Base-by-base conservation (phyloP, 2,888 invertebrate genomes). In the Hirudinaria manillensis region DNA sequence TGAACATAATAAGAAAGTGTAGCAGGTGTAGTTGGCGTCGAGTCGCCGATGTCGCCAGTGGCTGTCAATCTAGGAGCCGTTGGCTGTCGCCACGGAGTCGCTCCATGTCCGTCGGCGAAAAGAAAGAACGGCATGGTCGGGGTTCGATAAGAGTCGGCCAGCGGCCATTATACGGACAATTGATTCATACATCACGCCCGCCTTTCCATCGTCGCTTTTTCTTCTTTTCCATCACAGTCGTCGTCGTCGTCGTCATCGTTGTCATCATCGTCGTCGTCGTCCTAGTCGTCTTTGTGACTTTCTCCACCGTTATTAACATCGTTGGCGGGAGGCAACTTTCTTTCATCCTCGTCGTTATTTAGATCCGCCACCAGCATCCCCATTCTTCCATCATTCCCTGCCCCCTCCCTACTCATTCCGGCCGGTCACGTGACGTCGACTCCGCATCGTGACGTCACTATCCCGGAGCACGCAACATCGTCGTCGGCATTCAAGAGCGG, bases 61-160 rank as follows among this genome's bases (percentile, higher is more conserved):
- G 3, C 61, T 4, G 3, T 19, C 13, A 19, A 7, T 61, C n/a
- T n/a, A 61, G 19, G 6, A 61, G 61, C 61, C 61, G 29, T n/a
- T 27, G 24, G 24, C 13, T 21, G 61, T 27, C 2, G 61, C 61
- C 4, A 16, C 61, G 19, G 24, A 24, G 61, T 21, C 61, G 21
- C 53, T n/a, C n/a, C n/a, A n/a, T n/a, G 45, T 45, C 45, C 16
- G 45, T 45, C 45, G 16, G 16, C 61, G 29, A n/a, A 61, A n/a
- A 61, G 61, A 61, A 61, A 16, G 45, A 16, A 45, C 45, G 45
- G 45, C 61, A 29, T 61, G 61, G 61, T 10, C 61, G 61, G 1
- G 61, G 61, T 61, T 61, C n/a, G 61, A 61, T 61, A 61, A 61
- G 61, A 29, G 29, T 29, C 10, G 61, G 61, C 61, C 29, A 61